Evolutionary conservation across 2,113 vertebrate genomes (phyloP).

Genomic region (Typhlomys cinereus): DNA sequence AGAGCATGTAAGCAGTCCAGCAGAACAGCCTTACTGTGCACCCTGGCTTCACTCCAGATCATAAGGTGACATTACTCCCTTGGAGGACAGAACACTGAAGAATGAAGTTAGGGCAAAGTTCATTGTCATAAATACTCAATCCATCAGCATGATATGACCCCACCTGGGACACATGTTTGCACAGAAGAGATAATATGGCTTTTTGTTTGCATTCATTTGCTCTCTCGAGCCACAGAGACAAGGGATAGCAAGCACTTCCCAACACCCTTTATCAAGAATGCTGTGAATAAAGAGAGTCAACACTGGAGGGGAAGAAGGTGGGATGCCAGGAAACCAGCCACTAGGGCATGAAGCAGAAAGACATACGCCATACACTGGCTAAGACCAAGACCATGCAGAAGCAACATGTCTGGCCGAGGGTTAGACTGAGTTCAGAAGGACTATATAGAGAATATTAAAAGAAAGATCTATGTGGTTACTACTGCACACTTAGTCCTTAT

Average conservation of each 20-base stretch:
- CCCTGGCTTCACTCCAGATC: background rate
- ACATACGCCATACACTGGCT: background rate
- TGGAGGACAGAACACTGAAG: background rate
- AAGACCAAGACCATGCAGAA: background rate
- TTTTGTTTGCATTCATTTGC: background rate
- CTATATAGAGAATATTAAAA: background rate
- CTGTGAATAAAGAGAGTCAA: background rate
- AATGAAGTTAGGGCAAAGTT: constrained; percentile 7
- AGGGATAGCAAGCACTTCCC: background rate
- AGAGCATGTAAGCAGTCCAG: background rate
- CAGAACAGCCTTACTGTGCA: background rate
- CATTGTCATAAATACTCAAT: background rate
- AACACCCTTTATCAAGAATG: background rate
- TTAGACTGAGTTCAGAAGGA: background rate
- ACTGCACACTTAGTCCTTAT: background rate
- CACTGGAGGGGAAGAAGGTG: background rate
- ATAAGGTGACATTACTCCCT: background rate
- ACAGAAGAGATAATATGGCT: background rate
- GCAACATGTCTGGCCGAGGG: background rate
- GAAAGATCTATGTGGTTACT: background rate
- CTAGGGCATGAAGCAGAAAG: background rate
- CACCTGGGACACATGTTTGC: background rate
- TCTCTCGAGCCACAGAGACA: background rate
- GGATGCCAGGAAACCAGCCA: background rate
- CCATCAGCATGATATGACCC: background rate